Evolutionary conservation across 2,888 invertebrate species (phyloP).

Genomic region (Resseliella maxima): DNA sequence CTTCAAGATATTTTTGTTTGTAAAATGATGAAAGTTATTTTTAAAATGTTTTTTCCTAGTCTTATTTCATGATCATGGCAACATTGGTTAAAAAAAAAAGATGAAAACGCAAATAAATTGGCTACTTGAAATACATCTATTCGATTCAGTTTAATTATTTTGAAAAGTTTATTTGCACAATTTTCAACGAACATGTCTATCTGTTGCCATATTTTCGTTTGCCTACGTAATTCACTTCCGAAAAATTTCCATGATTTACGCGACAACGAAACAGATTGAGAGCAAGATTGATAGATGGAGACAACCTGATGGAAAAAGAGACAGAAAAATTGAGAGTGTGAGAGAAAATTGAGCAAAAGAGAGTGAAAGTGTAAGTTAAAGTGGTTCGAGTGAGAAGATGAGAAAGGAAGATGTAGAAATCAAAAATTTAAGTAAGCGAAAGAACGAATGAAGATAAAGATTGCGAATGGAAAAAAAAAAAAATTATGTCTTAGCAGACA

Average conservation of each 20-base stretch:
- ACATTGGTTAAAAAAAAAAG: background rate
- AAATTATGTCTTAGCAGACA: background rate
- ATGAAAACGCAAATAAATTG: background rate
- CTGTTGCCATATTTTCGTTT: background rate
- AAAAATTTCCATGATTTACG: too few species aligned
- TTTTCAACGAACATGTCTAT: background rate
- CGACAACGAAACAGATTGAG: too few species aligned
- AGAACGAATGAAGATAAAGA: too few species aligned
- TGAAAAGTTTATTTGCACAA: background rate
- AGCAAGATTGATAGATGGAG: too few species aligned
- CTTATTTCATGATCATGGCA: background rate
- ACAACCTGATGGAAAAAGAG: too few species aligned
- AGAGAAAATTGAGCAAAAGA: too few species aligned
- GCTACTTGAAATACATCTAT: background rate
- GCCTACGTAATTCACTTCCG: background rate
- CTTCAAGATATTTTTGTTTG: background rate
- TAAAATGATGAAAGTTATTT: background rate
- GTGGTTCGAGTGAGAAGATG: too few species aligned
- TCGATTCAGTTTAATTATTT: background rate
- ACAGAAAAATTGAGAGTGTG: too few species aligned
- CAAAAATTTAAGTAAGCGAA: too few species aligned
- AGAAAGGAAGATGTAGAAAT: too few species aligned
- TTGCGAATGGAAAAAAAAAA: background rate
- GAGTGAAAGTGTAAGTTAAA: too few species aligned
- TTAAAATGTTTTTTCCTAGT: background rate